Percentiles rank a stretch among this genome's conserved stretches.
Evolutionary conservation across 2,797 vertebrate species (phyloP).

Genomic region (Amazona ochrocephala): DNA sequence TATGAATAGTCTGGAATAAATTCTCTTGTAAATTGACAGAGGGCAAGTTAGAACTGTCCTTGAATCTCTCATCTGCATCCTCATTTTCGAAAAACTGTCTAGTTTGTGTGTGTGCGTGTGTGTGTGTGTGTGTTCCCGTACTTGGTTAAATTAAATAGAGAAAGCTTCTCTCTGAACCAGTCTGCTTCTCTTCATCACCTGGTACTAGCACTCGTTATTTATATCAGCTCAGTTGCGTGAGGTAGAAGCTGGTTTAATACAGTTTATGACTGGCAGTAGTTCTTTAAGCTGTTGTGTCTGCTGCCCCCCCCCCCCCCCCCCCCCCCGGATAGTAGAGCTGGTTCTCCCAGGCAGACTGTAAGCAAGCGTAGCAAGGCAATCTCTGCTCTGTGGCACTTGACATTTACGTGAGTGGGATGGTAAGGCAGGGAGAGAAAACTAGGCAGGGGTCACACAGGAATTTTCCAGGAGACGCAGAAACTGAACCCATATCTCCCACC

Average conservation of each 20-base stretch:
- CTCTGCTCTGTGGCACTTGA: background rate
- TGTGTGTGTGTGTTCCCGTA: background rate
- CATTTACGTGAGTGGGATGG: background rate
- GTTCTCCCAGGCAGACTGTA: background rate
- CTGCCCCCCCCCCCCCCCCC: no score
- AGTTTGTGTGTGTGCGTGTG: background rate
- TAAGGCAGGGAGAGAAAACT: background rate
- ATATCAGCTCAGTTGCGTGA: background rate
- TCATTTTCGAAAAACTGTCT: slow-evolving; percentile 76
- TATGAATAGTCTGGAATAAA: slow-evolving; percentile 74
- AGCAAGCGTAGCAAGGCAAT: fast-evolving
- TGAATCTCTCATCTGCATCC: slow-evolving; percentile 76
- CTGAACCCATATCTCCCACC: background rate
- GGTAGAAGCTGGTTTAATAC: background rate
- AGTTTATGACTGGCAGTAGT: background rate
- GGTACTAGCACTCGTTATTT: slow-evolving; percentile 10
- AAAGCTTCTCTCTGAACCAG: background rate
- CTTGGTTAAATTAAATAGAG: slow-evolving; percentile 51
- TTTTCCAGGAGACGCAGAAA: background rate
- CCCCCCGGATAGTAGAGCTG: no score
- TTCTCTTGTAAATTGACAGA: slow-evolving; percentile 77
- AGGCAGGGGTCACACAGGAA: background rate
- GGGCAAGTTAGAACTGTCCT: slow-evolving; percentile 78
- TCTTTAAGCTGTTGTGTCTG: background rate
- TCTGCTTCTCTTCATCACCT: background rate